Base-by-base conservation (phyloP, 2,888 invertebrate genomes). In the Hybos culiciformis region DNA sequence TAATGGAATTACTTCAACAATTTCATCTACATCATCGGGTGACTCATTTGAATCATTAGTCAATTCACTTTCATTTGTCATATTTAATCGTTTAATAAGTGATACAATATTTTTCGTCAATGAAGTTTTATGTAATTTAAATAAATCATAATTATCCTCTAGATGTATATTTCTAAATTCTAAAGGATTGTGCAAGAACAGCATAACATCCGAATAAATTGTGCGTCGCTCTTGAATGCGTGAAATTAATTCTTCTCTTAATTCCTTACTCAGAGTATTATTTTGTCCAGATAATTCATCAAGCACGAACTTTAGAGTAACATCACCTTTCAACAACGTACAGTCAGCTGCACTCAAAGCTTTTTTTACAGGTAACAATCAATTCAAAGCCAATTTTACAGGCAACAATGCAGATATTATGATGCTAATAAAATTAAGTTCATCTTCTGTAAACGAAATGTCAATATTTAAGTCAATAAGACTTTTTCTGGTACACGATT, bases 311-410 rank as follows among this genome's bases (percentile, higher is more conserved):
- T 34, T 11, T n/a, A 34, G 15, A 4, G 23, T 23, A 23, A 23
- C 23, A 23, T 23, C 23, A 9, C 6, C 23, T 7, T 23, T 23
- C 11, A 3, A n/a, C n/a, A 26, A 34, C 7, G 34, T 34, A 19
- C 34, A 34, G 19, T 34, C 34, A 34, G 18, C 34, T 34, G 19
- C 34, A 34, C 34, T 19, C 26, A 26, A 26, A 12, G 8, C 26
- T 15, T 34, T 8, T 34, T n/a, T n/a, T n/a, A n/a, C n/a, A n/a
- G n/a, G n/a, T n/a, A n/a, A n/a, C n/a, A n/a, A n/a, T n/a, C n/a
- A n/a, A n/a, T n/a, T n/a, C n/a, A 34, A 17, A 34, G 34, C 34
- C 19, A 18, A 34, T 34, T 34, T 34, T 34, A 34, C 34, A 34
- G 19, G 34, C 34, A 34, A 17, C 34, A 34, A 34, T 19, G 19